Percentiles rank a stretch among this genome's conserved stretches.
phyloP scores from a whole-genome alignment of 2,888 invertebrate genomes.

The Venusia cambrica region DNA sequence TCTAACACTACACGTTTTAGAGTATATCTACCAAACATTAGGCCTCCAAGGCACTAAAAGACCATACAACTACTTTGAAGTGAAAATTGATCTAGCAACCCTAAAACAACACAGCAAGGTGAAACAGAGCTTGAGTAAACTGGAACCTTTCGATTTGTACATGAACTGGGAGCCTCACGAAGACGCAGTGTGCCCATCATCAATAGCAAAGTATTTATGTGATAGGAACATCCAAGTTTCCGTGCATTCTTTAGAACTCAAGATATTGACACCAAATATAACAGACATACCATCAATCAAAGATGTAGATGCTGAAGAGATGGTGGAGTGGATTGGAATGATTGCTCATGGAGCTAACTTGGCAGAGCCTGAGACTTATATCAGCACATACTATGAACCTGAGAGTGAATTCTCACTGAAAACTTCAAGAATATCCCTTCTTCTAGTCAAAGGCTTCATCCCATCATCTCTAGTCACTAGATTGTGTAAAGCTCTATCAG shows the following conservation, averaged over 20 bases:
- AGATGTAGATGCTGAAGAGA: constrained; percentile 54
- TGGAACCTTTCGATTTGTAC: constrained; percentile 52
- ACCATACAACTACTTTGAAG: constrained; percentile 55
- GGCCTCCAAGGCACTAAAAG: constrained; percentile 63
- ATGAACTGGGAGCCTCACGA: constrained; percentile 58
- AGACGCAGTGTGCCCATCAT: constrained; percentile 62
- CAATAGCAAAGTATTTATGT: constrained; percentile 66
- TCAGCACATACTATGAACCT: constrained; percentile 59
- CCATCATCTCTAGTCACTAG: constrained; percentile 43
- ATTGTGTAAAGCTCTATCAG: constrained; percentile 42
- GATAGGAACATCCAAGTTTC: constrained; percentile 47
- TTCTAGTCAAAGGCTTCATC: constrained; percentile 57
- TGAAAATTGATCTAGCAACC: constrained; percentile 53
- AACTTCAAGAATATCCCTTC: constrained; percentile 52
- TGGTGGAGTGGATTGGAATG: constrained; percentile 70
- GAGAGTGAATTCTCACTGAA: constrained; percentile 49
- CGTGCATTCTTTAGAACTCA: constrained; percentile 37
- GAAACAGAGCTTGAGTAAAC: constrained; percentile 42
- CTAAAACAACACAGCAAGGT: constrained; percentile 45
- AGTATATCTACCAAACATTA: constrained; percentile 60
- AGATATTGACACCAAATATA: constrained; percentile 44
- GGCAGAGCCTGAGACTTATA: constrained; percentile 48
- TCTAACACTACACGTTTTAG: constrained; percentile 53
- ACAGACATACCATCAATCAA: constrained; percentile 51
- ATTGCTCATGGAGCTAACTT: constrained; percentile 49